A percentile compares a stretch with the other conserved stretches of the same genome.
Evolutionary conservation across 2,888 invertebrate genomes (phyloP).

Genomic region (Therioaphis trifolii): DNA sequence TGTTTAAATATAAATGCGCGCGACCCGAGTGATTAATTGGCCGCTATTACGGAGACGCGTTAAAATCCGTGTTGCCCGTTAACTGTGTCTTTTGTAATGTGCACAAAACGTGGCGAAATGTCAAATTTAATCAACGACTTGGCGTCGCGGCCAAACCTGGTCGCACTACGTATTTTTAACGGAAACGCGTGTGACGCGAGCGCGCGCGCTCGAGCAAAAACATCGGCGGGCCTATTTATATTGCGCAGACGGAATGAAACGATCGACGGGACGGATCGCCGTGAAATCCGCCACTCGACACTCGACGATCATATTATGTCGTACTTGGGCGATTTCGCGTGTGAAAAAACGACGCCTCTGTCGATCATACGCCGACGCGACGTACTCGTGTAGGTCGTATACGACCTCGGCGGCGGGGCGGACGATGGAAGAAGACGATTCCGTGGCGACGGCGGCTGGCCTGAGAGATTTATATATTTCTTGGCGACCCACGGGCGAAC

Average conservation of each 20-base stretch:
- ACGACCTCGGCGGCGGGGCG: too few relatives aligned
- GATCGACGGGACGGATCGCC: too few relatives aligned
- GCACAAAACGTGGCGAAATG: conserved; percentile 20
- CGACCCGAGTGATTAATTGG: conserved; percentile 5
- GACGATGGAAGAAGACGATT: background rate
- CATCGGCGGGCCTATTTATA: background rate
- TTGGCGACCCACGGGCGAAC: background rate
- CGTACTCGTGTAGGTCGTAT: background rate
- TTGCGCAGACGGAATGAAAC: background rate
- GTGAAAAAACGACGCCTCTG: too few relatives aligned
- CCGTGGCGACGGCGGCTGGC: background rate
- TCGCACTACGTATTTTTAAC: background rate
- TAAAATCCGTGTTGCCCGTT: conserved; percentile 7
- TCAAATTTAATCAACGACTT: conserved; percentile 21
- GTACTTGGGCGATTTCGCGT: background rate
- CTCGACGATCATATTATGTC: too few relatives aligned
- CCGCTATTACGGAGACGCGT: background rate
- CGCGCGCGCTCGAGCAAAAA: background rate
- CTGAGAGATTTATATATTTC: conserved; percentile 36
- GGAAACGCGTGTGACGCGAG: background rate
- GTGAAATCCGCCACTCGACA: too few relatives aligned
- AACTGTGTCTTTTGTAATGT: background rate
- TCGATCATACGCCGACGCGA: too few relatives aligned
- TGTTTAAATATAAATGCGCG: conserved; percentile 38
- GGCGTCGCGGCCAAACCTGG: background rate